Percentiles rank a stretch among this genome's conserved stretches.
phyloP scores from a whole-genome alignment of 2,113 vertebrate genomes.

The Eublepharis macularius region DNA sequence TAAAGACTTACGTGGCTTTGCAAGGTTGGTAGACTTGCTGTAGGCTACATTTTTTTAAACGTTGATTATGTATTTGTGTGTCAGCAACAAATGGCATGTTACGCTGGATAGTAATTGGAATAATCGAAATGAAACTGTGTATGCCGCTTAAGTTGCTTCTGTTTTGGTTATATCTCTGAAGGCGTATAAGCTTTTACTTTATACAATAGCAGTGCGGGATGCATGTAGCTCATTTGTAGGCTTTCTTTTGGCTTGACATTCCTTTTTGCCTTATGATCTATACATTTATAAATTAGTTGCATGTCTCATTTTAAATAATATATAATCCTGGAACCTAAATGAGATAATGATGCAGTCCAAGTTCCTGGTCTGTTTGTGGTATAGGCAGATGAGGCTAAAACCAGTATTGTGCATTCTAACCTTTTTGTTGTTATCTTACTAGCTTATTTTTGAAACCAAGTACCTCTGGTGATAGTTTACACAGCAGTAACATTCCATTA shows the following conservation, averaged over 20 bases:
- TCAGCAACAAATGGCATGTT: neutral
- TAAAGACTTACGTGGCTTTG: conserved; percentile 87
- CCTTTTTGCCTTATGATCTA: neutral
- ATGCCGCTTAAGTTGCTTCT: neutral
- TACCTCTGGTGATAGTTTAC: conserved; percentile 92
- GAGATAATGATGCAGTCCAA: neutral
- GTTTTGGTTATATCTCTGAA: neutral
- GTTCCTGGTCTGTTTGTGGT: neutral
- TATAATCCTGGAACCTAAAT: neutral
- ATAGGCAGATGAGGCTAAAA: neutral
- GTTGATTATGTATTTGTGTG: neutral
- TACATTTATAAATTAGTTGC: rapidly evolving
- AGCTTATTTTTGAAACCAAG: conserved; percentile 94
- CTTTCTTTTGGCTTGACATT: neutral
- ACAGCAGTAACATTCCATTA: conserved; percentile 79
- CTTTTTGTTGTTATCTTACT: conserved; percentile 13
- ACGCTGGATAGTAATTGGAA: neutral
- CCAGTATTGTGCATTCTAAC: neutral
- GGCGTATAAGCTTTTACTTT: neutral
- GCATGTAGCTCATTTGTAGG: neutral
- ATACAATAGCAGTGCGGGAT: neutral
- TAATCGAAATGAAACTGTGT: neutral
- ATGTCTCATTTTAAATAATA: neutral
- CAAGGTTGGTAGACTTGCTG: conserved; percentile 76
- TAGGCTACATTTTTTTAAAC: neutral